Evolutionary conservation across 1,140 invertebrate genomes (phyloP).

Genomic region (Aphaenogaster rudis): DNA sequence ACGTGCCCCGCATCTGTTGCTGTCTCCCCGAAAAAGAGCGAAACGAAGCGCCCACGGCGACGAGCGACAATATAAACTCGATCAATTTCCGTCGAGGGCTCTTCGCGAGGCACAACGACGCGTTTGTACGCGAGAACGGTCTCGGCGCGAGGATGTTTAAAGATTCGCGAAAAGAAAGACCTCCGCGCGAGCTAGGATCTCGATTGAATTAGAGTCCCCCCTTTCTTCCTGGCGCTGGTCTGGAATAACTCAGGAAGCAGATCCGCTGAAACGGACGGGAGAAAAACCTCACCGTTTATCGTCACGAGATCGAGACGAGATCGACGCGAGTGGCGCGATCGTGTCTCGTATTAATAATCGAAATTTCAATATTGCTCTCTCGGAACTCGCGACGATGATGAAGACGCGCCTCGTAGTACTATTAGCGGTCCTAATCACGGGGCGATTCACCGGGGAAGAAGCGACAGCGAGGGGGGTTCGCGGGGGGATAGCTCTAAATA

Average conservation of each 20-base stretch:
- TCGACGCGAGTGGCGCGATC: background rate
- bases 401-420: conserved; percentile 32
- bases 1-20: conserved; percentile 66
- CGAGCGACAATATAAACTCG: conserved; percentile 76
- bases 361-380: background rate
- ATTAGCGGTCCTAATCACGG: conserved; percentile 50
- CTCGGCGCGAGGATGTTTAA: conserved; percentile 76
- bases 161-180: conserved; percentile 66
- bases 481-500: conserved; percentile 73
- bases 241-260: conserved; percentile 31
- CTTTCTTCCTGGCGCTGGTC: conserved; percentile 16
- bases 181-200: background rate
- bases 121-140: conserved; percentile 44
- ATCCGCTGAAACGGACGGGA: conserved; percentile 8
- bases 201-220: conserved; percentile 53
- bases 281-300: background rate
- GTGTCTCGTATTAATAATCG: background rate
- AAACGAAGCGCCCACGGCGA: conserved; percentile 23
- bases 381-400: background rate
- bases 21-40: conserved; percentile 73
- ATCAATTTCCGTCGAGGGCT: conserved; percentile 76
- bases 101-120: conserved; percentile 62
- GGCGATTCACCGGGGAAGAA: conserved; percentile 24
- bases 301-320: conserved; percentile 34
- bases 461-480: conserved; percentile 41